Conservation (phyloP, 2,113 vertebrate species). For the Neogobius melanostomus region DNA sequence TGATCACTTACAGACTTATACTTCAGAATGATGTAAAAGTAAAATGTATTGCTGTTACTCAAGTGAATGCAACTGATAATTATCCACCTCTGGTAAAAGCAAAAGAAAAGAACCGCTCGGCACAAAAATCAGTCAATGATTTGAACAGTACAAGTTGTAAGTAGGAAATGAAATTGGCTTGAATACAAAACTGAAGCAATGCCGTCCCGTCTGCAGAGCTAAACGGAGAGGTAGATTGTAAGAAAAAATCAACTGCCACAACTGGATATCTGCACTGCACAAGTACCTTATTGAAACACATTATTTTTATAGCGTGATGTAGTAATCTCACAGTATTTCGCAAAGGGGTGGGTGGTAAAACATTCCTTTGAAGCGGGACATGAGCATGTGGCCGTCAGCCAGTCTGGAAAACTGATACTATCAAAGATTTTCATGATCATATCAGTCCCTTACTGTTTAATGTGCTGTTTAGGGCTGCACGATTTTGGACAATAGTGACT, state of each 20-base stretch:
- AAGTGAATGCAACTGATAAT: background rate
- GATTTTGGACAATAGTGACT: background rate
- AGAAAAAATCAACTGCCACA: conserved; percentile 45
- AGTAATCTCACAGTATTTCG: conserved; percentile 25
- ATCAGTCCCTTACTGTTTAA: background rate
- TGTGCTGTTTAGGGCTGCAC: background rate
- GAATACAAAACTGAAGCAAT: conserved; percentile 6
- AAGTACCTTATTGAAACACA: conserved; percentile 25
- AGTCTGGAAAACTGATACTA: no score
- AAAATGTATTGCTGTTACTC: background rate
- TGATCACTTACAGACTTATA: background rate
- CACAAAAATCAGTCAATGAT: background rate
- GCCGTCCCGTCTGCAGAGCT: conserved; percentile 24
- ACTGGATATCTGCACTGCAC: conserved; percentile 20
- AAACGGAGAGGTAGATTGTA: conserved; percentile 76
- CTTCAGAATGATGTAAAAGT: background rate
- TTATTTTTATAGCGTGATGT: conserved; percentile 1
- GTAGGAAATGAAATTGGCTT: conserved; percentile 4
- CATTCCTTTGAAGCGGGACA: background rate
- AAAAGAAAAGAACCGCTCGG: background rate
- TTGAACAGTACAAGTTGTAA: conserved; percentile 1
- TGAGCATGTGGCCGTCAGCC: no score
- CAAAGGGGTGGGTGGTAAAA: background rate
- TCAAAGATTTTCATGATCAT: background rate
- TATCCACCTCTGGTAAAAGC: conserved; percentile 1